Evolutionary conservation across 2,113 vertebrate species (phyloP).

Genomic region (Cebidichthys violaceus): DNA sequence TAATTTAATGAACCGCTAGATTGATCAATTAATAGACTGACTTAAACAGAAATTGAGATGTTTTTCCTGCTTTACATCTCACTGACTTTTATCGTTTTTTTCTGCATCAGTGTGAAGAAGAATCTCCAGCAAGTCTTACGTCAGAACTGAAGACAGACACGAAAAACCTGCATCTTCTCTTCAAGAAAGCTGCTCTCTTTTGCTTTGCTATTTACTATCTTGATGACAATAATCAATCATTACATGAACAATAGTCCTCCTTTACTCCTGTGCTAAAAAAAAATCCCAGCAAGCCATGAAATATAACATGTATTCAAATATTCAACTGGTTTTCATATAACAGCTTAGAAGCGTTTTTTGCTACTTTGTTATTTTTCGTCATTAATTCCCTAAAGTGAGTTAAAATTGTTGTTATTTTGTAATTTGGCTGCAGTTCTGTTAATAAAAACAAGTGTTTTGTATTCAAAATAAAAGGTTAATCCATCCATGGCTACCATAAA

Average conservation of each 20-base stretch:
- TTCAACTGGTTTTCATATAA: not conserved
- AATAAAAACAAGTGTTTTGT: not conserved
- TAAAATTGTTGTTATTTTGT: not conserved
- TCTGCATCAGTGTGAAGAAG: not conserved
- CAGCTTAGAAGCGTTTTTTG: not conserved
- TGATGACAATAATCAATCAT: not conserved
- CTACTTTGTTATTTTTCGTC: not conserved
- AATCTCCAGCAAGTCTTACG: too few species aligned
- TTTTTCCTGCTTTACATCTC: not conserved
- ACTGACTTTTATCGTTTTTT: not conserved
- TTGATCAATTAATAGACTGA: not conserved
- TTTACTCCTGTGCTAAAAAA: not conserved
- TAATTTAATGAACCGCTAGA: not conserved
- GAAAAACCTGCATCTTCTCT: not conserved
- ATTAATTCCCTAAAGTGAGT: not conserved
- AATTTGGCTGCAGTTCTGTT: not conserved
- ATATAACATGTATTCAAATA: not conserved
- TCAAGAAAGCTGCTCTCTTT: not conserved
- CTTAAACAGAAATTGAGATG: not conserved
- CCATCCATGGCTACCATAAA: not conserved
- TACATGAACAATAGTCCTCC: not conserved
- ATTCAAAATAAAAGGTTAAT: not conserved
- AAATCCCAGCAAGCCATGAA: not conserved
- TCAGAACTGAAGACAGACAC: not conserved
- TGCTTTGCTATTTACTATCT: not conserved